Conservation (phyloP, 2,797 vertebrate species). For the Phoebastria nigripes region DNA sequence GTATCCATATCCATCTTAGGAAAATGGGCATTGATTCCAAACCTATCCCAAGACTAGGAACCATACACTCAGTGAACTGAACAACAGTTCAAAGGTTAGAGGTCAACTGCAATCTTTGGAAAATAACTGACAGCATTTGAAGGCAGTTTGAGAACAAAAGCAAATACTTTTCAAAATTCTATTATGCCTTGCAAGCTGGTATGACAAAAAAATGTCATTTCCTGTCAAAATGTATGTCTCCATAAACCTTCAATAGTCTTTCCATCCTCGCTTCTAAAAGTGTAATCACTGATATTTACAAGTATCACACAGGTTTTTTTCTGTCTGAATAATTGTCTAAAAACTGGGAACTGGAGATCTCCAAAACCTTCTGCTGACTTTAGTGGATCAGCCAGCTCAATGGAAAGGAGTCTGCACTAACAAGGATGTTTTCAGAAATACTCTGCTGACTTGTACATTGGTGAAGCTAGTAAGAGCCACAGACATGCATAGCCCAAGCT, state of each 20-base stretch:
- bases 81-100: background rate
- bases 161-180: background rate
- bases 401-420: background rate
- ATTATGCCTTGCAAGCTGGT: background rate
- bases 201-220: background rate
- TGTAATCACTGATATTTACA: background rate
- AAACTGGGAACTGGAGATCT: background rate
- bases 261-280: background rate
- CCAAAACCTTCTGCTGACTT: background rate
- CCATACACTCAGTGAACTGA: background rate
- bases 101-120: background rate
- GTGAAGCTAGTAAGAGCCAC: background rate
- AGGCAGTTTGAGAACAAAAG: background rate
- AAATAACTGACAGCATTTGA: background rate
- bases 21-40: background rate
- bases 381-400: background rate
- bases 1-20: background rate
- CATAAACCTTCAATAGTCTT: background rate
- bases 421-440: background rate
- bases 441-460: background rate
- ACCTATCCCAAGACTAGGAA: background rate
- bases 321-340: background rate
- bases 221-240: background rate
- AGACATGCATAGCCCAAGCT: background rate
- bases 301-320: background rate